Base-by-base conservation (phyloP, 1,140 invertebrate species). In the Andrena cerasifolii region DNA sequence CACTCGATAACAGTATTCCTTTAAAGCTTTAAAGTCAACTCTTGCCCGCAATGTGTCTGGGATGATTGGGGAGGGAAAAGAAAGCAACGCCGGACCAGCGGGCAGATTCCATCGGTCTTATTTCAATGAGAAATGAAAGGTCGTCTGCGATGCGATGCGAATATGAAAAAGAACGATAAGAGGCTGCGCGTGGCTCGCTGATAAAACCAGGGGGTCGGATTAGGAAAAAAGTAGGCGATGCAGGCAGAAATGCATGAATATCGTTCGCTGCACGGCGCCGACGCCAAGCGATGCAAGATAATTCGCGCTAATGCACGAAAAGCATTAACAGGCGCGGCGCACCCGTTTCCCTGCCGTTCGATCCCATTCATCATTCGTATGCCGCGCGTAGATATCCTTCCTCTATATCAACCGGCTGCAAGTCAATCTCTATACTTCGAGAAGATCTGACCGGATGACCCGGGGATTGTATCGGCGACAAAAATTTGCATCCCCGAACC, bases 311-410 rank as follows among this genome's bases (percentile, higher is more conserved):
- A 76, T 70, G 65, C 74, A 59, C 65, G 43, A 28, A 24, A 61
- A 45, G 56, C 66, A 80, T 80, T 80, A 78, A 47, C 67, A 16
- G 53, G 18, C 66, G 72, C n/a, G 53, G 18, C 66, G 72, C 36
- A 26, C 24, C 54, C 45, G 45, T 33, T 28, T 8, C 58, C 21
- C 14, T 10, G 31, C 28, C 47, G 28, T 61, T 66, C 58, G 12
- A 67, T 40, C 58, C 10, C 73, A 75, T 67, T 56, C 65, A 56
- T 67, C 63, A 68, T 47, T 21, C 63, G 5, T n/a, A 4, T 36
- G 1, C 10, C 40, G 49, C n/a, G 14, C 8, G 56, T 6, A n/a
- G n/a, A 45, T 28, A 24, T n/a, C n/a, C 33, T 36, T 21, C 10
- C 18, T 14, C 7, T 7, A 3, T 16, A 8, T 28, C 59, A 2